Evolutionary conservation across 2,797 vertebrate species (phyloP).

Genomic region (Setipinna tenuifilis): DNA sequence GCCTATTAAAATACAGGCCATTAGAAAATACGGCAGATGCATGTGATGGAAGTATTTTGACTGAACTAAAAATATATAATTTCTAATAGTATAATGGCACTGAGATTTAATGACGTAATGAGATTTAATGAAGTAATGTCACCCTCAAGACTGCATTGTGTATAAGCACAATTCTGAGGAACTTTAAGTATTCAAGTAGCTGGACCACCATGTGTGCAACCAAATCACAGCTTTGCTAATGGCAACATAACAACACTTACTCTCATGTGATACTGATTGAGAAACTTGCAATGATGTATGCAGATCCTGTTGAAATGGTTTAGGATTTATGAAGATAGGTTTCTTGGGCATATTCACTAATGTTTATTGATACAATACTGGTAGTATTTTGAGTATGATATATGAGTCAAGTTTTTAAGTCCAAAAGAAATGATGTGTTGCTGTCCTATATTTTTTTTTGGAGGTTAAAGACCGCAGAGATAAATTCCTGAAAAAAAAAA

Average conservation of each 20-base stretch:
- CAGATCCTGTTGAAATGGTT: neutral
- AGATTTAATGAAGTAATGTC: neutral
- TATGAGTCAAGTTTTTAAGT: neutral
- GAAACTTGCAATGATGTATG: neutral
- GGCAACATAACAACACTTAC: neutral
- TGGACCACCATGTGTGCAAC: neutral
- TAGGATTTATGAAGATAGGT: neutral
- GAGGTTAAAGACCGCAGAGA: constrained; percentile 13
- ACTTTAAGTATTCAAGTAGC: neutral
- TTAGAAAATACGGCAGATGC: neutral
- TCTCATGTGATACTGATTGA: neutral
- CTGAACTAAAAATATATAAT: neutral
- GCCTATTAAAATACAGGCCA: neutral
- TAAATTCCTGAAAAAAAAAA: constrained; percentile 11
- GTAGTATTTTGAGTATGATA: neutral
- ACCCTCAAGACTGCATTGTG: neutral
- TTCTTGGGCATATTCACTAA: neutral
- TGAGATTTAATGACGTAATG: neutral
- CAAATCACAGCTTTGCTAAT: neutral
- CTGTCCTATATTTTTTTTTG: constrained; percentile 20
- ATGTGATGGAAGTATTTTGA: neutral
- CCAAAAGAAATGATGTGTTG: neutral
- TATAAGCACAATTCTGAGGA: neutral
- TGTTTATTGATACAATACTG: neutral
- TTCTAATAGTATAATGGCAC: neutral